Evolutionary conservation across 2,113 vertebrate genomes (phyloP).

Genomic region (Gopherus evgoodei): DNA sequence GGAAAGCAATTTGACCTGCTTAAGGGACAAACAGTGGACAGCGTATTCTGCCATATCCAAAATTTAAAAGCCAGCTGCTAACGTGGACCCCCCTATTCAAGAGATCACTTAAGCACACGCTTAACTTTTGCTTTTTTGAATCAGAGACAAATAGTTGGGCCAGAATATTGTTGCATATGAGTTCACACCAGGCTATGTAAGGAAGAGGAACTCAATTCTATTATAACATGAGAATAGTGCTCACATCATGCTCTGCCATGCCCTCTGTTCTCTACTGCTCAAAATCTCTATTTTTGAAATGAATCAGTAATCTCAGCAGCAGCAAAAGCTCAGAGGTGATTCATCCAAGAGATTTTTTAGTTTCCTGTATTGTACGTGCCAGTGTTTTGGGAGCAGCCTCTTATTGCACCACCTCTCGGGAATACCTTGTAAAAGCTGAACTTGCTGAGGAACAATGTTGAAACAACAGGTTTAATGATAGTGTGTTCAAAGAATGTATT

Average conservation of each 20-base stretch:
- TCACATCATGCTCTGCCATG: not conserved
- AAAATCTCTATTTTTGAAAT: not conserved
- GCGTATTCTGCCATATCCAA: not conserved
- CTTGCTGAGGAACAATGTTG: not conserved
- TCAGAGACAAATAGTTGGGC: not conserved
- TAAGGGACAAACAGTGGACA: not conserved
- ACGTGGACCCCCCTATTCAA: not conserved
- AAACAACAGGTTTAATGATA: conserved; percentile 18
- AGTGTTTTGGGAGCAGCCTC: not conserved
- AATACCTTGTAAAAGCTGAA: not conserved
- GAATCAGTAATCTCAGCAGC: not conserved
- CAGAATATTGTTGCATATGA: not conserved
- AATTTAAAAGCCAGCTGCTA: not conserved
- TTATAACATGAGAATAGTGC: not conserved
- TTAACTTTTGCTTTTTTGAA: not conserved
- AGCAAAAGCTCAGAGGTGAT: not conserved
- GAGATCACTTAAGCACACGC: not conserved
- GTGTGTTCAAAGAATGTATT: not conserved
- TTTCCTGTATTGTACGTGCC: not conserved
- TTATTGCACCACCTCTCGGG: not conserved
- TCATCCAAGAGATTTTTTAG: not conserved
- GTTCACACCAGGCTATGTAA: not conserved
- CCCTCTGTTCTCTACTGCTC: not conserved
- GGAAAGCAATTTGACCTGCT: not conserved
- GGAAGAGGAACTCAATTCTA: not conserved